Conservation (phyloP, 2,797 vertebrate genomes). For the Petrocephalus sullivani region DNA sequence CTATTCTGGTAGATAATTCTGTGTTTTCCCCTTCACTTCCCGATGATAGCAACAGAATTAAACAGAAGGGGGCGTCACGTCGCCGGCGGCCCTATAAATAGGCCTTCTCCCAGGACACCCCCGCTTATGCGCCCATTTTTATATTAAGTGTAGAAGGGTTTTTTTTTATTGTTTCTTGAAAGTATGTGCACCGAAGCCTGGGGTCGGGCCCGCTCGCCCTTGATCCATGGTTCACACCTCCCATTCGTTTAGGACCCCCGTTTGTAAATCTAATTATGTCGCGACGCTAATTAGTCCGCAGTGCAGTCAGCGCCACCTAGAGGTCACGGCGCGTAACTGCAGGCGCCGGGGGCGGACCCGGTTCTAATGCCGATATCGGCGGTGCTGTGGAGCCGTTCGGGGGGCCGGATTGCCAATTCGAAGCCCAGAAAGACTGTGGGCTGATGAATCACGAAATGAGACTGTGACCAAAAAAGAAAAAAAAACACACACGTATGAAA, state of each 20-base stretch:
- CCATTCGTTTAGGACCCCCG: not conserved
- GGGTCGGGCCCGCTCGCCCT: not conserved
- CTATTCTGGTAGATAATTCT: not conserved
- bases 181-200: not conserved
- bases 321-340: not conserved
- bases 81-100: not conserved
- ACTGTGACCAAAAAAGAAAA: not conserved
- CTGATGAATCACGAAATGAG: constrained; percentile 14
- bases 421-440: not conserved
- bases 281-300: not conserved
- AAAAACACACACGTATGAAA: not conserved
- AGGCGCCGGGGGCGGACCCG: not conserved
- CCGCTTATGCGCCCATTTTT: not conserved
- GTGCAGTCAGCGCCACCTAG: not conserved
- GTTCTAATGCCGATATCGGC: not conserved
- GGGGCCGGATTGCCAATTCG: not conserved
- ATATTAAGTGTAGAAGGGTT: not conserved
- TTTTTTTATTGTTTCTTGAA: too few relatives aligned
- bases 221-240: not conserved
- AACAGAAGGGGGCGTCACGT: not conserved
- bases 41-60: not conserved
- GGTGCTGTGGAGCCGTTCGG: not conserved
- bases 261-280: constrained; percentile 13
- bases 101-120: not conserved
- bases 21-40: too few relatives aligned